Evolutionary conservation across 2,888 invertebrate genomes (phyloP).

Genomic region (Caenorhabditis sp.): DNA sequence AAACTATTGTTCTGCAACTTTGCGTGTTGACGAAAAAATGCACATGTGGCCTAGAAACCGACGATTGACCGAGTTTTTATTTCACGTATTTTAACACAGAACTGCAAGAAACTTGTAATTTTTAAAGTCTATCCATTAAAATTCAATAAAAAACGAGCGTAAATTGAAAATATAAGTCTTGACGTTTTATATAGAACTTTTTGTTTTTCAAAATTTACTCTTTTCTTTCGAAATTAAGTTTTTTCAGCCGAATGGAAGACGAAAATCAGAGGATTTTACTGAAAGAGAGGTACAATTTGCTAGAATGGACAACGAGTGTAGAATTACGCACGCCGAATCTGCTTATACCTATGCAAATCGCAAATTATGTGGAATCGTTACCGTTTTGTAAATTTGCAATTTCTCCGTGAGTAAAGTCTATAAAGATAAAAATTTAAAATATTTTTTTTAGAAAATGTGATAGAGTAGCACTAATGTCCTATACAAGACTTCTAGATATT

Average conservation of each 20-base stretch:
- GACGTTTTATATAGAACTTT: too few species aligned
- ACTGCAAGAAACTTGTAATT: too few species aligned
- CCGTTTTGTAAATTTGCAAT: conserved; percentile 56
- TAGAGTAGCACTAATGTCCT: conserved; percentile 44
- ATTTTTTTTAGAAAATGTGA: conserved; percentile 43
- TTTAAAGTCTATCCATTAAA: too few species aligned
- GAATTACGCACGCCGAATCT: conserved; percentile 56
- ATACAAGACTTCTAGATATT: conserved; percentile 42
- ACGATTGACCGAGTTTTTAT: not conserved
- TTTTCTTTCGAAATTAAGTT: too few species aligned
- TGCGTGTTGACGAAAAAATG: not conserved
- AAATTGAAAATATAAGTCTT: too few species aligned
- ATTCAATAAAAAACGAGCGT: too few species aligned
- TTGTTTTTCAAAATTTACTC: too few species aligned
- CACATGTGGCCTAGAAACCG: not conserved
- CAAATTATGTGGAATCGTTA: conserved; percentile 47
- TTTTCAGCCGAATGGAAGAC: conserved; percentile 4
- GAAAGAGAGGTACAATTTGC: conserved; percentile 38
- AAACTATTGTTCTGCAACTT: not conserved
- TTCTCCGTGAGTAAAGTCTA: conserved; percentile 43
- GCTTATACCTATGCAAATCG: conserved; percentile 54
- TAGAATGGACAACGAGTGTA: conserved; percentile 48
- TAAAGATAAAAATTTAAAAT: not conserved
- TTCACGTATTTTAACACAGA: not conserved
- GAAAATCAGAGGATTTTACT: conserved; percentile 30